Evolutionary conservation across 64 coral and sea anemone genomes (phyloP).

Genomic region (Dendronephthya gigantea): DNA sequence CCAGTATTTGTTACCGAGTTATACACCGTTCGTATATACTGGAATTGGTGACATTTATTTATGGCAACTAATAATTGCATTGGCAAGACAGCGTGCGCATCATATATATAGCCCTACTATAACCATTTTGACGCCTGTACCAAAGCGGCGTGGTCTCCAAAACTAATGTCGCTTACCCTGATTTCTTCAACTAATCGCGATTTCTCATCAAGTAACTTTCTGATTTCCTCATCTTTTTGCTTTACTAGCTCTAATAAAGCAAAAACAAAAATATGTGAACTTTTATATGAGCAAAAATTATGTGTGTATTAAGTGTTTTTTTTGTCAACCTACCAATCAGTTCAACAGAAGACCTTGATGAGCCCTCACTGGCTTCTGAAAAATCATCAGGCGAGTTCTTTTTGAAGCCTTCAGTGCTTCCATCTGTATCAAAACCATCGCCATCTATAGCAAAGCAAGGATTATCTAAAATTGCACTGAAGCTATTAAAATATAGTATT

Average conservation of each 20-base stretch:
- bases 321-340: neutral
- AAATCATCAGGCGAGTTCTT: constrained; percentile 6
- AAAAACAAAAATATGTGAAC: no score
- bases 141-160: neutral
- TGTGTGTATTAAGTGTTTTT: no score
- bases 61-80: no score
- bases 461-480: no score
- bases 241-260: neutral
- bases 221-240: constrained; percentile 12
- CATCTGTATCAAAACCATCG: constrained; percentile 1
- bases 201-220: neutral
- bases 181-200: constrained; percentile 15
- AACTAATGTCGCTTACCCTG: neutral
- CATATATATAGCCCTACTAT: no score
- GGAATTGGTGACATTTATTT: no score
- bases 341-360: neutral
- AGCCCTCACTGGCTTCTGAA: neutral
- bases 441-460: neutral
- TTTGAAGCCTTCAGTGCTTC: constrained; percentile 6
- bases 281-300: no score
- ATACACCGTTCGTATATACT: no score
- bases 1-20: no score
- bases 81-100: no score
- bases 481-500: neutral
- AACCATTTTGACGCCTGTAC: no score